These are phyloP conservation scores for Cerastis rubricosa DNA, from an alignment of 2,888 invertebrate species.

Conservation along the genomic window DNA sequence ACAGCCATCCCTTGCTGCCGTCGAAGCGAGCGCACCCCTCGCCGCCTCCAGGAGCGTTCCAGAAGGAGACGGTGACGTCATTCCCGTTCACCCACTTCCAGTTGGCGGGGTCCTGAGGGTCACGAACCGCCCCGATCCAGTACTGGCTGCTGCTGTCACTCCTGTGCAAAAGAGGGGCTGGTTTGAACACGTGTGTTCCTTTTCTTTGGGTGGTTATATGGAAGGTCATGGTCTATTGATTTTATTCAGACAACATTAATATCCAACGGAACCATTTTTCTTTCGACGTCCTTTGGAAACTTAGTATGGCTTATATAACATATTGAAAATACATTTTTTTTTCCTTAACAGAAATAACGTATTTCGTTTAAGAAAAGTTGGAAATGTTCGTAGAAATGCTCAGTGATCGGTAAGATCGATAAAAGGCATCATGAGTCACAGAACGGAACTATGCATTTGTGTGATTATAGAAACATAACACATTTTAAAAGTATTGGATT, in stretches of 20 bases:
- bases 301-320: not conserved
- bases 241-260: not conserved
- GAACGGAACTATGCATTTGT: too few species aligned
- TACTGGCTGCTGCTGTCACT: constrained; percentile 98
- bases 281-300: not conserved
- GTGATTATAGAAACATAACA: too few species aligned
- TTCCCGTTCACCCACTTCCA: constrained; percentile 98
- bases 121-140: constrained; percentile 98
- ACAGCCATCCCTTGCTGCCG: constrained; percentile 98
- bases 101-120: constrained; percentile 93
- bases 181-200: constrained; percentile 31
- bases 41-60: constrained; percentile 96
- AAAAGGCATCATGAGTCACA: too few species aligned
- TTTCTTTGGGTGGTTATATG: not conserved
- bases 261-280: not conserved
- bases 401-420: too few species aligned
- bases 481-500: too few species aligned
- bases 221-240: not conserved
- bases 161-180: constrained; percentile 80
- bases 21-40: constrained; percentile 97
- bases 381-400: not conserved
- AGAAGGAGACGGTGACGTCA: constrained; percentile 97
- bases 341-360: too few species aligned
- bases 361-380: not conserved
- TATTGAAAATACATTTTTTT: too few species aligned